phyloP scores from a whole-genome alignment of 2,797 vertebrate species.

The Melanotaenia parkinsoni region DNA sequence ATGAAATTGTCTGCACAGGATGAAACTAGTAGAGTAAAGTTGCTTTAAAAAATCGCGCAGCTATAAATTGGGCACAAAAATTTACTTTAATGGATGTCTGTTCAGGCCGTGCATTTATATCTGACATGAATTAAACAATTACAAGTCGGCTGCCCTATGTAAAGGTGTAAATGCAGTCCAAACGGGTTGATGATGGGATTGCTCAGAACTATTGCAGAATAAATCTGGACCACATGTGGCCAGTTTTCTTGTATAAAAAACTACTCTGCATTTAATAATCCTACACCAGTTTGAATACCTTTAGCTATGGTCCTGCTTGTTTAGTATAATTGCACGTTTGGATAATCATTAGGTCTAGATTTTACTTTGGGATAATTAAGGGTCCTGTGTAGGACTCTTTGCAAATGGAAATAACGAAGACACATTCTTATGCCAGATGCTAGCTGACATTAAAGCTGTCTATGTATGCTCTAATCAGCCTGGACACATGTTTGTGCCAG shows the following conservation, averaged over 20 bases:
- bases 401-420: neutral
- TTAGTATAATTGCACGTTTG: neutral
- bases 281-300: neutral
- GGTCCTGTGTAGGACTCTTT: neutral
- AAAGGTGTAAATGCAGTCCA: neutral
- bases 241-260: neutral
- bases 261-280: neutral
- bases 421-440: neutral
- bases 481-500: neutral
- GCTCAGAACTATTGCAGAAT: neutral
- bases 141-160: too few relatives aligned
- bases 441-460: neutral
- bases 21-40: too few relatives aligned
- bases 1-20: neutral
- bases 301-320: neutral
- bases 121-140: neutral
- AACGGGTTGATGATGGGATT: neutral
- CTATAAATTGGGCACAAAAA: constrained; percentile 26
- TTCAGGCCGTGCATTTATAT: neutral
- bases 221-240: neutral
- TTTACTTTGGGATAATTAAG: neutral
- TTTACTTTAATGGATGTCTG: neutral
- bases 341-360: neutral
- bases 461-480: neutral
- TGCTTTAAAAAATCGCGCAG: neutral